These are phyloP conservation scores for Amiota minor DNA, from an alignment of 2,888 invertebrate genomes.

Conservation along the genomic window DNA sequence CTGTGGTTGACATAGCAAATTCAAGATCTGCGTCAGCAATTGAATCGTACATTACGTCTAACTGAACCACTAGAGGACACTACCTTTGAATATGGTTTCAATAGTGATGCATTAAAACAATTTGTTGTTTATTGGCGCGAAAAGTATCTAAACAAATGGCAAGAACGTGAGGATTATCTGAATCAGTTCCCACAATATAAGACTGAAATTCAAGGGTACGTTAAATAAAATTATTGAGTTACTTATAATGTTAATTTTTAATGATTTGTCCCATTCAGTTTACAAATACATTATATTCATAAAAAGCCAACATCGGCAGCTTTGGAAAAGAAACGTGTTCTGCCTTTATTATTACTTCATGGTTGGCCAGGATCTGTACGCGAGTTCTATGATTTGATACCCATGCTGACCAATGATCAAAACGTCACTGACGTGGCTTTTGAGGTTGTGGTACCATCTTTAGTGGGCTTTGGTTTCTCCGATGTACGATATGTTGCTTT, in stretches of 20 bases:
- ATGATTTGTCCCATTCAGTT: constrained; percentile 44
- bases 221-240: neutral
- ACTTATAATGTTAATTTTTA: neutral
- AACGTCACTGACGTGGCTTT: constrained; percentile 77
- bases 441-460: constrained; percentile 80
- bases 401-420: constrained; percentile 76
- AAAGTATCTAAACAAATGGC: constrained; percentile 81
- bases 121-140: constrained; percentile 86
- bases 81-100: constrained; percentile 88
- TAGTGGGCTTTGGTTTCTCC: constrained; percentile 82
- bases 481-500: constrained; percentile 73
- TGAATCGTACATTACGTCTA: constrained; percentile 74
- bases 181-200: constrained; percentile 84
- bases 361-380: constrained; percentile 92
- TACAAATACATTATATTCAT: constrained; percentile 83
- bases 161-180: constrained; percentile 78
- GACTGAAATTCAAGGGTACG: constrained; percentile 81
- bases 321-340: constrained; percentile 70
- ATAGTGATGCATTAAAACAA: constrained; percentile 79
- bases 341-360: constrained; percentile 83
- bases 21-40: constrained; percentile 76
- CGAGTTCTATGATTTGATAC: constrained; percentile 86
- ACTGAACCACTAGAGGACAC: constrained; percentile 78
- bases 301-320: constrained; percentile 73
- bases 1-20: constrained; percentile 73